Evolutionary conservation across 2,113 vertebrate genomes (phyloP).

Genomic region (Chiloscyllium plagiosum): DNA sequence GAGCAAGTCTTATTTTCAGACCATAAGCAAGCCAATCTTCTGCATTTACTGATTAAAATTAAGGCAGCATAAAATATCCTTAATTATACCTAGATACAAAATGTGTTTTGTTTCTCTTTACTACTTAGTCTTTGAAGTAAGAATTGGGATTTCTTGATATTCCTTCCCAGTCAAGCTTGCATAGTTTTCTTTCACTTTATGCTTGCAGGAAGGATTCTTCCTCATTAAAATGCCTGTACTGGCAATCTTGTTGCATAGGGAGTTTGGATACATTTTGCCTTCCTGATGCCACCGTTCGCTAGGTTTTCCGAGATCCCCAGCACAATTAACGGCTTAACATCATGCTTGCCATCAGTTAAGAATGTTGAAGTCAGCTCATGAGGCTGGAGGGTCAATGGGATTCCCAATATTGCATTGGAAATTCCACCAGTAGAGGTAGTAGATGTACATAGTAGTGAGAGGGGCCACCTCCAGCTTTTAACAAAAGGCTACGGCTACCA

Average conservation of each 20-base stretch:
- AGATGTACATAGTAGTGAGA: too few relatives aligned
- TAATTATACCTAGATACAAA: neutral
- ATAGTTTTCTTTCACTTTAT: neutral
- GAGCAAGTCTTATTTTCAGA: neutral
- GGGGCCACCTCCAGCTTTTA: too few relatives aligned
- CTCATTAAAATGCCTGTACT: neutral
- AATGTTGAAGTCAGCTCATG: too few relatives aligned
- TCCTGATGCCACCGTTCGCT: neutral
- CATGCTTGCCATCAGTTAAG: neutral
- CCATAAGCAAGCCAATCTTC: neutral
- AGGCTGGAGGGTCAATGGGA: neutral
- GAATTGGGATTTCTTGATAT: neutral
- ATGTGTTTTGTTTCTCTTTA: neutral
- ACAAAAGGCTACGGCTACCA: too few relatives aligned
- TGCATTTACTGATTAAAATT: neutral
- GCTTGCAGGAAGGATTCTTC: neutral
- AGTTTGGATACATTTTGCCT: neutral
- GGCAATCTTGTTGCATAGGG: neutral
- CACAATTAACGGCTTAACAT: neutral
- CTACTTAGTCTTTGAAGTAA: neutral
- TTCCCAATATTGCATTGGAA: neutral
- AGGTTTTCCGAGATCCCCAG: neutral
- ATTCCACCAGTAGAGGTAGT: neutral
- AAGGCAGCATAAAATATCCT: neutral
- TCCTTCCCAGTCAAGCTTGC: neutral